Conservation (phyloP, 2,113 vertebrate species). For the Cygnus buccinator region DNA sequence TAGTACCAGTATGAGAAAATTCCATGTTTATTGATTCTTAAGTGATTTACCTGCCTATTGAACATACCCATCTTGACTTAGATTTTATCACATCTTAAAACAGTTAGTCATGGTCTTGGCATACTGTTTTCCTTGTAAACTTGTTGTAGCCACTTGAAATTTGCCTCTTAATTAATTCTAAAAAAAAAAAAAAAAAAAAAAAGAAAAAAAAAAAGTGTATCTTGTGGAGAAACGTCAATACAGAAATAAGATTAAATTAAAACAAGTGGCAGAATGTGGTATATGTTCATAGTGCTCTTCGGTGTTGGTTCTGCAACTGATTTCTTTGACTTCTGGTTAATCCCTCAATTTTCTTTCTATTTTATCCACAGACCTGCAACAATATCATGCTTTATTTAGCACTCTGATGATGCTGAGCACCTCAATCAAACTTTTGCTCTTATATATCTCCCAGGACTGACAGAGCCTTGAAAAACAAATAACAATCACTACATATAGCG, state of each 20-base stretch:
- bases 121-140: background rate
- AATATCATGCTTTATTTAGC: background rate
- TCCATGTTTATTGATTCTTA: background rate
- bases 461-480: background rate
- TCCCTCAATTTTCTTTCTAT: background rate
- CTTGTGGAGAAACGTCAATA: background rate
- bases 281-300: background rate
- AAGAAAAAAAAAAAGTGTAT: background rate
- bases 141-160: background rate
- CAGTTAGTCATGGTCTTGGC: background rate
- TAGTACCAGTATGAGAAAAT: background rate
- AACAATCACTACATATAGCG: background rate
- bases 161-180: background rate
- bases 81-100: background rate
- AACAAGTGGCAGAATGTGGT: background rate
- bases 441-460: background rate
- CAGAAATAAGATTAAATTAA: background rate
- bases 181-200: background rate
- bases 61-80: background rate
- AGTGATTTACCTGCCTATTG: accelerated
- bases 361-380: background rate
- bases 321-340: background rate
- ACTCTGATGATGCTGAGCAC: background rate
- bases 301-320: background rate
- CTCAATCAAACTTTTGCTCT: background rate